Evolutionary conservation across 2,888 invertebrate species (phyloP).

Genomic region (Watsonalla cultraria): DNA sequence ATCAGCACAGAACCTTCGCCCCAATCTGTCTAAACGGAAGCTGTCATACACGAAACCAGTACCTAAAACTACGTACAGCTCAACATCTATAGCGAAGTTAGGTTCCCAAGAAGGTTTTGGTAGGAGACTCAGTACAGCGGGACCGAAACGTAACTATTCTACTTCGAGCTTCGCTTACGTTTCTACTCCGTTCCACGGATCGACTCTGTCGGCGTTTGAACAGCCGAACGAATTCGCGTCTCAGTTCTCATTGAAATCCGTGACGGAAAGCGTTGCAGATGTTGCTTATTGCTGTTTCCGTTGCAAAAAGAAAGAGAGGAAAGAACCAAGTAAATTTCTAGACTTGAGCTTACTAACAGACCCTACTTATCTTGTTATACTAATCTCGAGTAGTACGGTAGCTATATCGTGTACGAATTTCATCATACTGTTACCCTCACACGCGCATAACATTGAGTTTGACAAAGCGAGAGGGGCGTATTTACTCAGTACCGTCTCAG

Average conservation of each 20-base stretch:
- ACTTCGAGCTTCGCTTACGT: conserved; percentile 91
- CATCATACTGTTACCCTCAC: conserved; percentile 88
- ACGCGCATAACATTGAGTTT: conserved; percentile 84
- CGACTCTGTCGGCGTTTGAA: conserved; percentile 86
- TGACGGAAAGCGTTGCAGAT: conserved; percentile 78
- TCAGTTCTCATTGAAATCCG: conserved; percentile 85
- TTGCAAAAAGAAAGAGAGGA: conserved; percentile 53
- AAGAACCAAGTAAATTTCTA: conserved; percentile 81
- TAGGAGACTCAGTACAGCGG: conserved; percentile 46
- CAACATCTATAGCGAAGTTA: conserved; percentile 73
- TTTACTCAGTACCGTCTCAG: conserved; percentile 88
- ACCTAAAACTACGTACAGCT: conserved; percentile 71
- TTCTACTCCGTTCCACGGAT: conserved; percentile 91
- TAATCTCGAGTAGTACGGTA: conserved; percentile 90
- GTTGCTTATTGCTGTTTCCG: conserved; percentile 66
- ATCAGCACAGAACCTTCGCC: conserved; percentile 39
- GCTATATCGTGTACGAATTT: conserved; percentile 94
- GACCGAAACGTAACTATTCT: conserved; percentile 83
- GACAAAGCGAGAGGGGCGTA: conserved; percentile 85
- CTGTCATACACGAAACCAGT: conserved; percentile 54
- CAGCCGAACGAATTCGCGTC: conserved; percentile 88
- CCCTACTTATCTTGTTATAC: conserved; percentile 87
- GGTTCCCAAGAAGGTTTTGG: conserved; percentile 61
- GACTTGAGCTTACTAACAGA: conserved; percentile 85
- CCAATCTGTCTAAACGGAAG: conserved; percentile 57